Conservation (phyloP, 92 coral and sea anemone genomes). For the Actinernus sp. region DNA sequence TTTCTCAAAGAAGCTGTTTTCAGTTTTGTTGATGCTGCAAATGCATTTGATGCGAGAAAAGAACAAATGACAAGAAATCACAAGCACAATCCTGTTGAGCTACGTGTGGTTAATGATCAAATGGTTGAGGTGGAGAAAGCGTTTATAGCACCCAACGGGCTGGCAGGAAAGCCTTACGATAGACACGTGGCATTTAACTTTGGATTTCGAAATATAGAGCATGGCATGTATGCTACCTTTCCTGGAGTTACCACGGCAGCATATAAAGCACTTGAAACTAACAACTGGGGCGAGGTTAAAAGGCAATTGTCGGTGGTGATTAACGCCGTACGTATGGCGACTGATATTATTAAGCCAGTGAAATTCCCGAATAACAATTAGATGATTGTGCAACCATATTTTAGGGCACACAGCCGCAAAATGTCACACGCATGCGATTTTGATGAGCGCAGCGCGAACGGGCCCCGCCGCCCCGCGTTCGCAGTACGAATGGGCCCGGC, state of each 20-base stretch:
- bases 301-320: conserved; percentile 80
- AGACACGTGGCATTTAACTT: conserved; percentile 89
- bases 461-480: too few relatives aligned
- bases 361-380: too few relatives aligned
- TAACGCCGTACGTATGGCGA: conserved; percentile 74
- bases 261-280: conserved; percentile 56
- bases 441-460: too few relatives aligned
- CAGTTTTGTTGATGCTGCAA: conserved; percentile 56
- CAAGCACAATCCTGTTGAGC: conserved; percentile 30
- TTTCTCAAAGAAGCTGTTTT: conserved; percentile 68
- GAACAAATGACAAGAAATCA: conserved; percentile 17
- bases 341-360: conserved; percentile 13
- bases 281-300: conserved; percentile 81
- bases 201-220: conserved; percentile 72
- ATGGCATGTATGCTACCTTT: conserved; percentile 62
- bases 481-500: too few relatives aligned
- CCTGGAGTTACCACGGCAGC: conserved; percentile 90
- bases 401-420: too few relatives aligned
- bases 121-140: conserved; percentile 85
- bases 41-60: conserved; percentile 45
- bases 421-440: too few relatives aligned
- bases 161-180: conserved; percentile 77
- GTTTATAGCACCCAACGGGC: conserved; percentile 80
- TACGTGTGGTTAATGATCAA: conserved; percentile 89
- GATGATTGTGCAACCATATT: too few relatives aligned